phyloP scores from a whole-genome alignment of 2,888 invertebrate genomes.

The Mimas tiliae region DNA sequence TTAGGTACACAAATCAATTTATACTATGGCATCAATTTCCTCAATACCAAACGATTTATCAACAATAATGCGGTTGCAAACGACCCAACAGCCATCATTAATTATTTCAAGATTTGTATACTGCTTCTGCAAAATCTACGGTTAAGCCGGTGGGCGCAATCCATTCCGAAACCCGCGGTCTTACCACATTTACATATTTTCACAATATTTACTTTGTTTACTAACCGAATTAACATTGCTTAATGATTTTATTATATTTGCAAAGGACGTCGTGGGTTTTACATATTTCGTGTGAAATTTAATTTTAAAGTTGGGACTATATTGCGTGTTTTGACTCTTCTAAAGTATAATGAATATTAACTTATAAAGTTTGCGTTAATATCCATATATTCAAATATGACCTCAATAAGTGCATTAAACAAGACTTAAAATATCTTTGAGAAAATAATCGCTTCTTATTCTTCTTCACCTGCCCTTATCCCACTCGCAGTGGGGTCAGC shows the following conservation, averaged over 20 bases:
- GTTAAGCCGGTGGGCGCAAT: slow-evolving; percentile 51
- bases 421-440: background rate
- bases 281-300: slow-evolving; percentile 20
- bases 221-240: slow-evolving; percentile 71
- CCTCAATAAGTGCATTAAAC: background rate
- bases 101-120: slow-evolving; percentile 36
- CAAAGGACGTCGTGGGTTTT: slow-evolving; percentile 47
- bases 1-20: too few species aligned
- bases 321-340: slow-evolving; percentile 13
- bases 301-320: slow-evolving; percentile 15
- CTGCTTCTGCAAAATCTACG: slow-evolving; percentile 42
- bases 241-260: slow-evolving; percentile 73
- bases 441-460: too few species aligned
- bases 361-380: background rate
- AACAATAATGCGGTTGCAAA: slow-evolving; percentile 8
- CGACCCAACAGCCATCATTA: slow-evolving; percentile 13
- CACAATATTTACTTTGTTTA: slow-evolving; percentile 68
- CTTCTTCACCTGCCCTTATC: too few species aligned
- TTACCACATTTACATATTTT: slow-evolving; percentile 73
- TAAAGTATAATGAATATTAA: slow-evolving; percentile 15
- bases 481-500: too few species aligned
- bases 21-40: background rate
- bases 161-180: slow-evolving; percentile 54
- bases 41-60: slow-evolving; percentile 4
- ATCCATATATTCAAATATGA: background rate